Evolutionary conservation across 2,113 vertebrate species (phyloP).

Genomic region (Bufo bufo): DNA sequence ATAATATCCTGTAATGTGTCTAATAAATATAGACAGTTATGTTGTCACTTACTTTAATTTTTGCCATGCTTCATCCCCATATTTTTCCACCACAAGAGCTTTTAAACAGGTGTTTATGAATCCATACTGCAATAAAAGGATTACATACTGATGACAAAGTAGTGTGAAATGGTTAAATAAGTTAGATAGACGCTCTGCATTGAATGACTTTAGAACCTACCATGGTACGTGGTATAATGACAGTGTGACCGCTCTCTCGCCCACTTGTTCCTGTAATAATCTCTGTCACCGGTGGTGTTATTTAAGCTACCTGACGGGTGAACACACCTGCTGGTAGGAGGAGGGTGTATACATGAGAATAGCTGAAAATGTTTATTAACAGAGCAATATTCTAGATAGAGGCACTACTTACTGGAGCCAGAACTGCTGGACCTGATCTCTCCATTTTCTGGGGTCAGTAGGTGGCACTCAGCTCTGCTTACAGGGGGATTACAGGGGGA

Average conservation of each 20-base stretch:
- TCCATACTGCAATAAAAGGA: conserved; percentile 69
- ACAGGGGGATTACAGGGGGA: too few relatives aligned
- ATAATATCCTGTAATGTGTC: not conserved
- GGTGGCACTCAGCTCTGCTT: too few relatives aligned
- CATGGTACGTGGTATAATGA: conserved; percentile 1
- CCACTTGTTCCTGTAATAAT: not conserved
- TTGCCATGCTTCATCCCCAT: conserved; percentile 75
- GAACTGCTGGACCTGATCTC: not conserved
- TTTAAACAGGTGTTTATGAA: conserved; percentile 84
- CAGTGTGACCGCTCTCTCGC: not conserved
- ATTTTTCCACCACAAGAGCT: conserved; percentile 76
- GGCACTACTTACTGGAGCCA: not conserved
- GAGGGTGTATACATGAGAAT: not conserved
- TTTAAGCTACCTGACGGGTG: not conserved
- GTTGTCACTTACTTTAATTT: conserved; percentile 67
- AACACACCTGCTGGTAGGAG: conserved; percentile 33
- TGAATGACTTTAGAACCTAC: conserved; percentile 7
- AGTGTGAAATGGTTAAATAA: too few relatives aligned
- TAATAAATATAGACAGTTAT: not conserved
- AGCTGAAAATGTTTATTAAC: not conserved
- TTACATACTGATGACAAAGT: not conserved
- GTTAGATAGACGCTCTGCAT: not conserved
- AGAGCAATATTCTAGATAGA: not conserved
- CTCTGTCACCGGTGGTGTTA: not conserved
- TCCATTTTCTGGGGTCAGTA: too few relatives aligned